Base-by-base conservation (phyloP, 1,140 invertebrate genomes). In the Drosophila saltans region DNA sequence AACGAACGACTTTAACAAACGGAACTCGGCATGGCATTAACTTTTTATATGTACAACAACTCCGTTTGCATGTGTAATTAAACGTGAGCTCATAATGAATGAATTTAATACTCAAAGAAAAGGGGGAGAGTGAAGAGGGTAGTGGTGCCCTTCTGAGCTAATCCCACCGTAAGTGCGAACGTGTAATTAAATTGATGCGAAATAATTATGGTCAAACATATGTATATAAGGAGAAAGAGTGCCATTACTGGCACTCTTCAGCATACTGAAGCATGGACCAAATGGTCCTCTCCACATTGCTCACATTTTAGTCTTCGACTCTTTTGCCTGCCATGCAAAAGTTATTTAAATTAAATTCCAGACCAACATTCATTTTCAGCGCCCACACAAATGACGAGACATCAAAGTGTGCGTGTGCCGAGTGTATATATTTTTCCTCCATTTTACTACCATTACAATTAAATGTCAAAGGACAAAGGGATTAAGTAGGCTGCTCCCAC, bases 281-380 rank as follows among this genome's bases (percentile, higher is more conserved):
- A 24, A 28, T 39, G 26, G 24, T 33, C 52, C 72, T 78, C 58
- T 78, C 58, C 48, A 78, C 68, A 78, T 72, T 40, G 63, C 63
- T 62, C 48, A 39, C 68, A 69, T 83, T 79, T 78, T 68, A 62
- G 56, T 62, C 24, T 52, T 58, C 59, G 48, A 62, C 45, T 62
- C 28, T 43, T 43, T 58, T 55, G 48, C 43, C 28, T 48, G 16
- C 73, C 52, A 78, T 71, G 74, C 68, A 75, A 81, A 36, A 88
- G 84, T 78, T 90, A 89, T 88, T 88, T 88, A 88, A 88, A 84
- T 89, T 89, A 88, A 88, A 88, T 88, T 88, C 84, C 84, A 75
- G 39, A 63, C 69, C 78, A 66, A 63, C 68, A 48, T 62, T 69
- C 61, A 61, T 55, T 60, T 58, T 56, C 21, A 58, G 59, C 41